phyloP scores from a whole-genome alignment of 1,140 invertebrate species.

The Lepidurus packardi region DNA sequence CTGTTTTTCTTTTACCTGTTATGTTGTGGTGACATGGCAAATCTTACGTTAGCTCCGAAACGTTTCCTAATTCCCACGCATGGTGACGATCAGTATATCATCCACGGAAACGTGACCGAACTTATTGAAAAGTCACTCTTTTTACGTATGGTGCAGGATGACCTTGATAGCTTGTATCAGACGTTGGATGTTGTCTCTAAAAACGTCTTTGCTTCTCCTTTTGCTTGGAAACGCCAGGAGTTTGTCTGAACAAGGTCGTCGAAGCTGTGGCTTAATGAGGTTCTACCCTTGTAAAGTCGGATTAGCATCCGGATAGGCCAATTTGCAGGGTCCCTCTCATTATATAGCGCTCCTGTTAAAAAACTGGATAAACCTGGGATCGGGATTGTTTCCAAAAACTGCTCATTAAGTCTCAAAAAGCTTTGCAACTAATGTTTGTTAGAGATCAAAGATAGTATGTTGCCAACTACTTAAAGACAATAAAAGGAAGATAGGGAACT shows the following conservation, averaged over 20 bases:
- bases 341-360: neutral
- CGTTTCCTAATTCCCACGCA: neutral
- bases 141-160: too few relatives aligned
- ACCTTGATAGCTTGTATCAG: too few relatives aligned
- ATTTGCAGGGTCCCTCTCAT: neutral
- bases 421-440: neutral
- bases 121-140: too few relatives aligned
- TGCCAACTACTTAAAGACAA: neutral
- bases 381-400: neutral
- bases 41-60: neutral
- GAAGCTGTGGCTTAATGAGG: neutral
- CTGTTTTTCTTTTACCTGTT: neutral
- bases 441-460: neutral
- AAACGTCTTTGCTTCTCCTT: too few relatives aligned
- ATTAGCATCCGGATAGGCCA: neutral
- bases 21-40: neutral
- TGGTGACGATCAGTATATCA: neutral
- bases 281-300: neutral
- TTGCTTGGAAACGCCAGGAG: too few relatives aligned
- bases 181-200: too few relatives aligned
- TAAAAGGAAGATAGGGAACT: neutral
- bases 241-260: too few relatives aligned
- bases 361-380: neutral
- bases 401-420: neutral
- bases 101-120: neutral